Percentiles rank a stretch among this genome's conserved stretches.
These are phyloP conservation scores for Camptogramma bilineatum DNA, from an alignment of 2,888 invertebrate species.

Conservation along the genomic window DNA sequence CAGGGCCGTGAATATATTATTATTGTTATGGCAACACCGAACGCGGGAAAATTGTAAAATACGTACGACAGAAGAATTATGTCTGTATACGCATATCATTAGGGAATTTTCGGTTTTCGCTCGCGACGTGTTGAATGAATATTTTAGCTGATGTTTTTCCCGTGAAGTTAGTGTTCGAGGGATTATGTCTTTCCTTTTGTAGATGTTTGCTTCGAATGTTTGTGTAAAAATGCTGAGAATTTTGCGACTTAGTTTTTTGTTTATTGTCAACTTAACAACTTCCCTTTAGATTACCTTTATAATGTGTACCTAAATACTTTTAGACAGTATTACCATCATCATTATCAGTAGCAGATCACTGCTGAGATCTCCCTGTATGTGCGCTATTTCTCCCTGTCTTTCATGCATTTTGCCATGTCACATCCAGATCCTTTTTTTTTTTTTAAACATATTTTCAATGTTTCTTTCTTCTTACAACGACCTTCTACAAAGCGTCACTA, in stretches of 20 bases:
- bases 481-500: no score
- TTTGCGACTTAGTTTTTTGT: slow-evolving; percentile 11
- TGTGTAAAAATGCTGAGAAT: slow-evolving; percentile 2
- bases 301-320: no score
- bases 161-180: slow-evolving; percentile 32
- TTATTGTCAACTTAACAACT: slow-evolving; percentile 1
- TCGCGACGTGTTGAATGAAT: slow-evolving; percentile 60
- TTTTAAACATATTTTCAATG: no score
- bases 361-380: no score
- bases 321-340: no score
- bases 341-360: no score
- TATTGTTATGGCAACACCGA: slow-evolving; percentile 80
- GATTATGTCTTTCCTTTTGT: slow-evolving; percentile 37
- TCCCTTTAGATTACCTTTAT: not conserved
- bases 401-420: no score
- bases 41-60: slow-evolving; percentile 79
- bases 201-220: slow-evolving; percentile 31
- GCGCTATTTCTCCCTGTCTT: no score
- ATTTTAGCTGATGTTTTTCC: slow-evolving; percentile 61
- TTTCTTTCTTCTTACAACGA: no score
- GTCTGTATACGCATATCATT: slow-evolving; percentile 65
- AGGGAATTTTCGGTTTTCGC: slow-evolving; percentile 73
- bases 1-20: slow-evolving; percentile 82
- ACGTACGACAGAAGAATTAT: slow-evolving; percentile 71
- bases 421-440: no score